Base-by-base conservation (phyloP, 2,888 invertebrate species). In the Parthenolecanium corni region DNA sequence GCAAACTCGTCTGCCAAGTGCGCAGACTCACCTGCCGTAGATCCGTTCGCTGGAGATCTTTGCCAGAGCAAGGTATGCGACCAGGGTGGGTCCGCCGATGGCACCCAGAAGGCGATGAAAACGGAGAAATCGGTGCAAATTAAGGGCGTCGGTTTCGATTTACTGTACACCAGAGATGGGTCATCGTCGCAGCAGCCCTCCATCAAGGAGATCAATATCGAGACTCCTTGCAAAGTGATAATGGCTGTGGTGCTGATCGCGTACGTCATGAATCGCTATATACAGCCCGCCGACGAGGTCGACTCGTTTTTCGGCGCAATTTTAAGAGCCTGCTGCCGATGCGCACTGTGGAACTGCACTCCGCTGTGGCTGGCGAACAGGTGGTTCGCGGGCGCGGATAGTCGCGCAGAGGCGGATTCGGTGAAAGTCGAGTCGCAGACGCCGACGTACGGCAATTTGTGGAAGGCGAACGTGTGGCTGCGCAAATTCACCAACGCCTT, bases 161-260 rank as follows among this genome's bases (percentile, higher is more conserved):
- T 57, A n/a, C 5, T 47, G 47, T 57, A 57, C 14, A 25, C 57
- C n/a, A 23, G 42, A 20, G 46, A 57, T 25, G 46, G 31, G 12
- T 36, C 47, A 1, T 24, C 44, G 31, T 20, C 46, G 18, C 18
- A 23, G 21, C 44, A 57, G 21, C 11, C 42, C 23, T 44, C 25
- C 38, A 56, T 56, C 20, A 56, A 42, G 42, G 16, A 16, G n/a
- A 46, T 46, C 31, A 36, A 57, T 20, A 31, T 57, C 4, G 57
- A 57, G 31, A 47, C 31, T 12, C 57, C 57, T 12, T 57, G 57
- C 36, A 57, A 57, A 57, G 46, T 57, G 6, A 36, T 57, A 12
- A 57, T 57, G 31, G 57, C 57, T 11, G 9, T 57, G 2, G 20
- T 44, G 46, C 46, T 44, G 1, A 44, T 44, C 46, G 3, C 16